Conservation (phyloP, 2,797 vertebrate species). For the Scolopax bukidnonensis region DNA sequence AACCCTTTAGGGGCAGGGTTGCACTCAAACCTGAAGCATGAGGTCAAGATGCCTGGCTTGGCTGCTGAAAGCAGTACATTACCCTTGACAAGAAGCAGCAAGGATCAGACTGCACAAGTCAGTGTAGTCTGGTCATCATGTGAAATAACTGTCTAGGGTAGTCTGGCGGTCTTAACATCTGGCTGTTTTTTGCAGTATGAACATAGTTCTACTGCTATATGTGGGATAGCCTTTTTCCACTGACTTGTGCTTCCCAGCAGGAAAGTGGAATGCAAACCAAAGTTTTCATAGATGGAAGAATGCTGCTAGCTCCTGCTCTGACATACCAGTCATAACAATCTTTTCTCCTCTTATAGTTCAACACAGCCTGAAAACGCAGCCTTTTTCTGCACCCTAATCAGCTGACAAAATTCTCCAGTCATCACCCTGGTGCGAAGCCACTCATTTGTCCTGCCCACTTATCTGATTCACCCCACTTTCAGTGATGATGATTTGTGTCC, state of each 20-base stretch:
- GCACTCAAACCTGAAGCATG: neutral
- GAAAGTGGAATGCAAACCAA: neutral
- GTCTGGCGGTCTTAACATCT: neutral
- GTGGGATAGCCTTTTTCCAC: neutral
- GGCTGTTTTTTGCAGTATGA: neutral
- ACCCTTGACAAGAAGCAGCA: neutral
- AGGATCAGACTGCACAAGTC: neutral
- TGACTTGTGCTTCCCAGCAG: neutral
- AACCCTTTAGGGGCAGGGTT: neutral
- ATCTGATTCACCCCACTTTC: neutral
- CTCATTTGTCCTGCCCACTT: neutral
- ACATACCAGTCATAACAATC: neutral
- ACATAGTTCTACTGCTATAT: neutral
- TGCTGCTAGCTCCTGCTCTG: neutral
- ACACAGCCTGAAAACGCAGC: neutral
- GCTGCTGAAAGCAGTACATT: neutral
- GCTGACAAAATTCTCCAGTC: neutral
- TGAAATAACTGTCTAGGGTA: neutral
- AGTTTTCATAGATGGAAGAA: neutral
- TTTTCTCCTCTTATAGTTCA: neutral
- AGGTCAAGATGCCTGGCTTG: neutral
- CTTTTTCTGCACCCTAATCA: neutral
- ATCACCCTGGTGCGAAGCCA: neutral
- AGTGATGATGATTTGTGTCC: rapidly evolving
- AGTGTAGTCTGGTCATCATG: neutral